Percentiles rank a stretch among this genome's conserved stretches.
These are phyloP conservation scores for Tenthredo mesomela DNA, from an alignment of 2,888 invertebrate genomes.

Conservation along the genomic window DNA sequence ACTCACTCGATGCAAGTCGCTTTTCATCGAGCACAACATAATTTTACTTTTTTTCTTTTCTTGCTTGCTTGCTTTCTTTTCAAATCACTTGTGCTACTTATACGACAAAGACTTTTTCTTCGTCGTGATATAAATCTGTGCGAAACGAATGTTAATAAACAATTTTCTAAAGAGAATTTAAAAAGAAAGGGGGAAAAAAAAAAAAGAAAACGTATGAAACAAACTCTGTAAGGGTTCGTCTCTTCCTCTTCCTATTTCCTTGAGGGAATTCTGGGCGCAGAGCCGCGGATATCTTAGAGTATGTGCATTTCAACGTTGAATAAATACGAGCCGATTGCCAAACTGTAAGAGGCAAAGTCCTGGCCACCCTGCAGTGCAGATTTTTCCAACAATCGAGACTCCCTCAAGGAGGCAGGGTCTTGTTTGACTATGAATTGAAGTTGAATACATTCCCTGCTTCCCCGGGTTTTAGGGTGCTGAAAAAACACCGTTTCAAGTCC, in stretches of 20 bases:
- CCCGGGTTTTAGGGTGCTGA: background rate
- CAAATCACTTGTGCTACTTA: too few relatives aligned
- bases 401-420: background rate
- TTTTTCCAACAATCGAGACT: background rate
- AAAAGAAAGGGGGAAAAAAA: too few relatives aligned
- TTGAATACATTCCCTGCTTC: slow-evolving; percentile 2
- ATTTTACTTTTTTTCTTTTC: too few relatives aligned
- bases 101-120: too few relatives aligned
- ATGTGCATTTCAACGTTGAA: slow-evolving; percentile 47
- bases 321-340: slow-evolving; percentile 23
- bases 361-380: background rate
- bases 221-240: background rate
- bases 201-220: background rate
- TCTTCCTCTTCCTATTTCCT: background rate
- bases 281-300: slow-evolving; percentile 8
- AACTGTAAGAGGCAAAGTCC: background rate
- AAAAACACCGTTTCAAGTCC: slow-evolving; percentile 3
- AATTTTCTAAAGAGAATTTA: too few relatives aligned
- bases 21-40: background rate
- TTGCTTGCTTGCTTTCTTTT: too few relatives aligned
- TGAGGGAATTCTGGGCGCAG: background rate
- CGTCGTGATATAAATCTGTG: too few relatives aligned
- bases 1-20: background rate
- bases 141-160: too few relatives aligned
- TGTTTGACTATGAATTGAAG: background rate